Evolutionary conservation across 2,888 invertebrate species (phyloP).

Genomic region (Drosophila aldrichi): DNA sequence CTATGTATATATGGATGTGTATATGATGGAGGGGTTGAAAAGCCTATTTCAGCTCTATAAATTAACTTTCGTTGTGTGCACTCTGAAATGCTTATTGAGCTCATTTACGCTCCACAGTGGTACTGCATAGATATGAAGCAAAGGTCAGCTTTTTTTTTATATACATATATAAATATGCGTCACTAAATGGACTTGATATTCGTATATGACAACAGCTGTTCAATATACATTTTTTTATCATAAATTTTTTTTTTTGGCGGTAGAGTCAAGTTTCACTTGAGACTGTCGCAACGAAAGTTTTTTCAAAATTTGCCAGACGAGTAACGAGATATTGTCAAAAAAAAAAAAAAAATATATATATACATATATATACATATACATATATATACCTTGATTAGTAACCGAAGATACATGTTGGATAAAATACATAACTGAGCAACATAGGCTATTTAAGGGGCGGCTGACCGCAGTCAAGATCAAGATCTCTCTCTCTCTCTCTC

Average conservation of each 20-base stretch:
- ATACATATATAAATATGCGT: slow-evolving; percentile 25
- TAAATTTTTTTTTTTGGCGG: slow-evolving; percentile 14
- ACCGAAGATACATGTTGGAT: slow-evolving; percentile 36
- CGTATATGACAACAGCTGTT: slow-evolving; percentile 43
- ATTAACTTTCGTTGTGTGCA: slow-evolving; percentile 46
- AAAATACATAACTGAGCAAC: slow-evolving; percentile 22
- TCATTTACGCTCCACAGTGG: slow-evolving; percentile 27
- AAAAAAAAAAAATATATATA: neutral
- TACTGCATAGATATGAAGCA: slow-evolving; percentile 27
- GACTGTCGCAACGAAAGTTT: slow-evolving; percentile 40
- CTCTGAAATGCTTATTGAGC: slow-evolving; percentile 51
- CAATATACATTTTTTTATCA: neutral
- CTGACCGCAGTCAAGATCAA: slow-evolving; percentile 50
- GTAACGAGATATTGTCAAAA: slow-evolving; percentile 48
- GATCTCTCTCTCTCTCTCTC: slow-evolving; percentile 14
- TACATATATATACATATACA: too few relatives aligned
- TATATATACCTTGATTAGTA: slow-evolving; percentile 9
- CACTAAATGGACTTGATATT: slow-evolving; percentile 13
- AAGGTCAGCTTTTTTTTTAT: slow-evolving; percentile 12
- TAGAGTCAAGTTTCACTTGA: slow-evolving; percentile 64
- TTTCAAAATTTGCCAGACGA: slow-evolving; percentile 42
- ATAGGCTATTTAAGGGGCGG: slow-evolving; percentile 35
- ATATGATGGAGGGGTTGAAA: slow-evolving; percentile 25
- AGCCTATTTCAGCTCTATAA: slow-evolving; percentile 25
- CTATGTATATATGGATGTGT: neutral